Evolutionary conservation across 2,113 vertebrate species (phyloP).

Genomic region (Deroptyus accipitrinus): DNA sequence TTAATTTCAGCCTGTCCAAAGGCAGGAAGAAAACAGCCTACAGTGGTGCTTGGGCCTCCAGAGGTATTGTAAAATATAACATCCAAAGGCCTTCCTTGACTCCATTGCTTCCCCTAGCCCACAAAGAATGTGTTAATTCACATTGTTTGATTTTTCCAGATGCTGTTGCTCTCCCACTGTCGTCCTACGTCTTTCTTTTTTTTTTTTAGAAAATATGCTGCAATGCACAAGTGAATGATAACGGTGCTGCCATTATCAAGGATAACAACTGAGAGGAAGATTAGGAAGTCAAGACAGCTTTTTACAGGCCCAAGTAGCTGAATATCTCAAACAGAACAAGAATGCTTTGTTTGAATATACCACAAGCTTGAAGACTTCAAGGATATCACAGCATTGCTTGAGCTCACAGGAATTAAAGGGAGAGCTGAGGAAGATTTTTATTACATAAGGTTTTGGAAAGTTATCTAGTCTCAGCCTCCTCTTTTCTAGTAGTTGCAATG

Average conservation of each 20-base stretch:
- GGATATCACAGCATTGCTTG: background rate
- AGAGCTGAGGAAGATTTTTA: background rate
- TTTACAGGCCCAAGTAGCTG: background rate
- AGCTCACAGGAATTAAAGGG: background rate
- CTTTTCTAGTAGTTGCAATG: background rate
- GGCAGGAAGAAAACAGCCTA: constrained; percentile 58
- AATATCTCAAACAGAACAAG: background rate
- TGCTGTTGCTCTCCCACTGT: background rate
- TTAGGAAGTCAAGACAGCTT: background rate
- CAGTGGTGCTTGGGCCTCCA: constrained; percentile 47
- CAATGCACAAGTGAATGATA: background rate
- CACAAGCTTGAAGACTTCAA: background rate
- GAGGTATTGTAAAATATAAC: constrained; percentile 59
- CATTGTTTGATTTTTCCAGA: constrained; percentile 51
- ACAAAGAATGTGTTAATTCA: constrained; percentile 49
- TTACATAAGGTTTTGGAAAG: background rate
- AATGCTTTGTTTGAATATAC: background rate
- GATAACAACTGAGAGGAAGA: background rate
- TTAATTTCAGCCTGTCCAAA: constrained; percentile 65
- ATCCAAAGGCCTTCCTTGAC: constrained; percentile 41
- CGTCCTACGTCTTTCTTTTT: background rate
- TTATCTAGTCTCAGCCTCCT: background rate
- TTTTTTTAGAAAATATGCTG: background rate
- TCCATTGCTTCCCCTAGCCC: constrained; percentile 31
- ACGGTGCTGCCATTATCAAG: background rate